Base-by-base conservation (phyloP, 1,140 invertebrate species). In the Nasonia vitripennis region DNA sequence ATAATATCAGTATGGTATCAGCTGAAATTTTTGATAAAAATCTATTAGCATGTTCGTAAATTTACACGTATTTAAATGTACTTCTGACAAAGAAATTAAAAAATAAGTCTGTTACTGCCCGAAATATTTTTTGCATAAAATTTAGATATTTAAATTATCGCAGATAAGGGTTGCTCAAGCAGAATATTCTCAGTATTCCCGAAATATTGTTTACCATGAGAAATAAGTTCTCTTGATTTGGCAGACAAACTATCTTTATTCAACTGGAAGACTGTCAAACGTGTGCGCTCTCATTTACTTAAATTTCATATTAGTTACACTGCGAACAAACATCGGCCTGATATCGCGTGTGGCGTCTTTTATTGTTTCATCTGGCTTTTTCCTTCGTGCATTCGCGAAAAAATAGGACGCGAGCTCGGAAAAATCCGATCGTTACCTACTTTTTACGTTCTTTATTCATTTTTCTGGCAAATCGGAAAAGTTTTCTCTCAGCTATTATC, bases 271-370 rank as follows among this genome's bases (percentile, higher is more conserved):
- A 67, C 1, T 12, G 41, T 27, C 31, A 67, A 62, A 41, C 62
- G 71, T 62, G 41, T 45, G 41, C 41, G 41, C 62, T 37, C 45
- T 34, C 73, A 77, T 83, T 83, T 83, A 51, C 71, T 73, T 83
- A 75, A 83, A 83, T 83, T 83, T 20, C 14, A 83, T 75, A 83
- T 83, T 75, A 83, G 71, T 67, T 83, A 83, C 34, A n/a, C 73
- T 12, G 48, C n/a, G 81, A 75, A 45, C 34, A 75, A 83, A 45
- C 9, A 45, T 62, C 31, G 37, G 14, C 31, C 14, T 34, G 27
- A 81, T 70, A 70, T 70, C 79, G 20, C 67, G 7, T 48, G 45
- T 48, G 27, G 11, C 2, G 0, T 73, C 31, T 73, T 34, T 45
- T 45, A 45, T 45, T 45, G 9, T 45, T 45, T 73, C n/a, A 34